Percentiles rank a stretch among this genome's conserved stretches.
phyloP scores from a whole-genome alignment of 2,888 invertebrate species.

The Synergus japonicus region DNA sequence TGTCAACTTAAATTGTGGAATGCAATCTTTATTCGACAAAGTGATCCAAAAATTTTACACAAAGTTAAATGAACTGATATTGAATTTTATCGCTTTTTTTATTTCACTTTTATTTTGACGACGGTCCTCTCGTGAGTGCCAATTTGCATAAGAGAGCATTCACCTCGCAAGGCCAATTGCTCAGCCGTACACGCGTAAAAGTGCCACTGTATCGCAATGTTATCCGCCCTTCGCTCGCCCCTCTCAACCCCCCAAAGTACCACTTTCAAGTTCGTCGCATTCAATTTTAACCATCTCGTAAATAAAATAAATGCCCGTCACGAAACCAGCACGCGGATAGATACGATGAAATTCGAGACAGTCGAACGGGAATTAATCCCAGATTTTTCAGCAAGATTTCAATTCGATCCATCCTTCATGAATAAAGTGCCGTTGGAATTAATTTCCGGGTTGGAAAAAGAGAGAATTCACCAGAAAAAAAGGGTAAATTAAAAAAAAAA shows the following conservation, averaged over 20 bases:
- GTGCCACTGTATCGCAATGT: conserved; percentile 49
- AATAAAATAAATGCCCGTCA: conserved; percentile 59
- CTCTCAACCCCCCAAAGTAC: conserved; percentile 11
- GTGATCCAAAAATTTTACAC: too few relatives aligned
- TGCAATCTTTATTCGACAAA: too few relatives aligned
- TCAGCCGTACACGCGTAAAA: conserved; percentile 59
- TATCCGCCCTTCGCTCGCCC: conserved; percentile 13
- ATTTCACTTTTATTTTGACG: conserved; percentile 46
- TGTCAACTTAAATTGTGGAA: too few relatives aligned
- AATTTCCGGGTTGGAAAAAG: neutral
- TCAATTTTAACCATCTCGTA: conserved; percentile 59
- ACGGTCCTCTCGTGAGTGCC: conserved; percentile 55
- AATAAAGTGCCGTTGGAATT: neutral
- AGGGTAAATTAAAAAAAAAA: too few relatives aligned
- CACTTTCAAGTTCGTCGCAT: conserved; percentile 58
- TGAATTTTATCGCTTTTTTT: neutral
- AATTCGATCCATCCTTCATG: neutral
- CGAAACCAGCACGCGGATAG: conserved; percentile 53
- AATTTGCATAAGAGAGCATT: conserved; percentile 66
- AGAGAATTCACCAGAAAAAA: neutral
- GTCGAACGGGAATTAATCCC: neutral
- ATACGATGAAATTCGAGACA: conserved; percentile 44
- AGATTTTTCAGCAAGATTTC: conserved; percentile 2
- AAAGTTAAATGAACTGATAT: neutral
- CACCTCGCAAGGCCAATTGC: conserved; percentile 67